Percentiles rank a stretch among this genome's conserved stretches.
phyloP scores from a whole-genome alignment of 2,888 invertebrate species.

The Tolmerus cingulatus region DNA sequence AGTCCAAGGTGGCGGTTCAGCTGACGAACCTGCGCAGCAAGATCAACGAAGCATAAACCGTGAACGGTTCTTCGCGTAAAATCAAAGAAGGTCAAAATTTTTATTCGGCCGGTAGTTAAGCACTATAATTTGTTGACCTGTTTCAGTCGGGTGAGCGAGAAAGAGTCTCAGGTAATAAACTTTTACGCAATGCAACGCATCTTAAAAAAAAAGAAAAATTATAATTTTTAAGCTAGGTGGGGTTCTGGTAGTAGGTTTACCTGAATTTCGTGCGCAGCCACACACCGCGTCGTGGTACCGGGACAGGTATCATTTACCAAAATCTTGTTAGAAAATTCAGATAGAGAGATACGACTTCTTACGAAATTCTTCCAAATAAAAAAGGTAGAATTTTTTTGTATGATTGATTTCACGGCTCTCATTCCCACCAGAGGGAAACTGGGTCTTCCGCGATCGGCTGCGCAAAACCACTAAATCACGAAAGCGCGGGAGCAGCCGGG shows the following conservation, averaged over 20 bases:
- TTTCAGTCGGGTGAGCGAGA: neutral
- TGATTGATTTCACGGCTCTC: conserved; percentile 8
- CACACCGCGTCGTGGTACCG: neutral
- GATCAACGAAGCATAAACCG: neutral
- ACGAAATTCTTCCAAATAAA: neutral
- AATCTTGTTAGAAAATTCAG: neutral
- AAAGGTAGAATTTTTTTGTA: neutral
- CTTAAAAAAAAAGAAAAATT: neutral
- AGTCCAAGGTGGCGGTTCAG: neutral
- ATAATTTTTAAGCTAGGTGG: neutral
- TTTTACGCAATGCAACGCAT: neutral
- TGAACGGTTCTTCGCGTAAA: neutral
- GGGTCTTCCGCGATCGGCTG: neutral
- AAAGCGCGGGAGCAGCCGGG: neutral
- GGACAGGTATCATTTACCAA: neutral
- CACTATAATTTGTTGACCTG: conserved; percentile 8
- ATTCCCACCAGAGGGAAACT: neutral
- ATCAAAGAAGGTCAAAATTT: neutral
- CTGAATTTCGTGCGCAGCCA: neutral
- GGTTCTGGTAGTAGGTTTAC: neutral
- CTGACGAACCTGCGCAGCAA: neutral
- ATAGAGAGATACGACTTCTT: neutral
- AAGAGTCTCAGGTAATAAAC: neutral
- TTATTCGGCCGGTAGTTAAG: neutral
- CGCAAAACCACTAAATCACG: neutral